These are phyloP conservation scores for Calameuta pallipes DNA, from an alignment of 2,888 invertebrate genomes.

Conservation along the genomic window DNA sequence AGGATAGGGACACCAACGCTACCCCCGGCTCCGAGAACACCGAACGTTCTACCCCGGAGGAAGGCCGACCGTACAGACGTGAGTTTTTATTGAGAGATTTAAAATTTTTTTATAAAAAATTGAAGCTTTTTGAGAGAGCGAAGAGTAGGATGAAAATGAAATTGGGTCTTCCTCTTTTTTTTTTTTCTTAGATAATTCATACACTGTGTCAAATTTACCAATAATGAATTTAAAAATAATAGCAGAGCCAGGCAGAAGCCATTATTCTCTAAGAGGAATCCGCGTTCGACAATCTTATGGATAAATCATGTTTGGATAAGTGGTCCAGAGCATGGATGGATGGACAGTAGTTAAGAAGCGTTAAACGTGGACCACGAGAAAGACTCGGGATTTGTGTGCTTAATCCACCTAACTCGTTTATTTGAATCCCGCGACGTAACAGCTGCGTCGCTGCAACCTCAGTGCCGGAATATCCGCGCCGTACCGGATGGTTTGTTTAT, in stretches of 20 bases:
- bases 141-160: not conserved
- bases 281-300: not conserved
- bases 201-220: not conserved
- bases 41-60: slow-evolving; percentile 68
- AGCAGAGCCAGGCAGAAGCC: not conserved
- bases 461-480: slow-evolving; percentile 10
- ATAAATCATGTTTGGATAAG: not conserved
- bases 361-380: slow-evolving; percentile 17
- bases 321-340: not conserved
- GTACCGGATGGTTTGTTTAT: slow-evolving; percentile 44
- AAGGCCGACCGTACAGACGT: slow-evolving; percentile 66
- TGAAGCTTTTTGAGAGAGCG: too few relatives aligned
- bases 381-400: slow-evolving; percentile 39
- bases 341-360: slow-evolving; percentile 22
- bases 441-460: slow-evolving; percentile 41
- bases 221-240: not conserved
- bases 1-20: slow-evolving; percentile 64
- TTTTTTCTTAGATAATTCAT: not conserved
- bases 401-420: slow-evolving; percentile 55
- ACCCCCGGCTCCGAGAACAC: slow-evolving; percentile 68
- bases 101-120: not conserved
- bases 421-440: slow-evolving; percentile 49
- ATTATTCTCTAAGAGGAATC: not conserved
- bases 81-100: slow-evolving; percentile 40
- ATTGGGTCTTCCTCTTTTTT: not conserved